Evolutionary conservation across 92 coral and sea anemone genomes (phyloP), one percentile per base, ranked within the genome.

Genomic region (Palythoa caribaeorum): DNA sequence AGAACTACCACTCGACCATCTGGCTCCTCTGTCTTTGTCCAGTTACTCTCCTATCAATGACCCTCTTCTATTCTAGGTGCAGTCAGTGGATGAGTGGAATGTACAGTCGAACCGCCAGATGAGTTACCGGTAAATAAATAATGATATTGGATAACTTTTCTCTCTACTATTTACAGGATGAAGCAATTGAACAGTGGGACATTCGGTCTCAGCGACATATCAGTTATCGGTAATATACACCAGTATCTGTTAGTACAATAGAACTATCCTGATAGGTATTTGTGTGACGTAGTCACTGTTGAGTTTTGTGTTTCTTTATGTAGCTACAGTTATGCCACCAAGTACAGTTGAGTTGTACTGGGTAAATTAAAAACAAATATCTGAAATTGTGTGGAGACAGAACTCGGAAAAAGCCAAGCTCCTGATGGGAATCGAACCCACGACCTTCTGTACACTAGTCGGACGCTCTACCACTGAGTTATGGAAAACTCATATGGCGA

Each of bases 81-180:
- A 81, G 73, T 83, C 93, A 39, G 84, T 96, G 35, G 94, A 90
- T 21, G 72, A 77, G 16, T 96, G 98, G 98, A 87, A 96, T 81
- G 87, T 96, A 11, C 76, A 73, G 14, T 73, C 96, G 52, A 78
- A 54, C 60, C 95, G 97, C 15, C 96, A 96, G 88, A 96, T 94
- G 97, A 96, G 98, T 86, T 96, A 96, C 84, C 87, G 95, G 98
- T 96, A 89, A 92, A 87, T 38, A 66, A 57, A 38, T 71, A 37
- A 55, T 12, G 20, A 20, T 38, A 39, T 9, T 60, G 69, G 86
- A 35, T 66, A 66, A 81, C 21, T 5, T 68, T 81, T 81, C 63
- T 81, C 40, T 81, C 47, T 81, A 44, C 6, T 3, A 52, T 81
- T 54, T 55, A 14, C 86, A 96, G 98, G 92, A 81, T 39, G 78